Base-by-base conservation (phyloP, 2,888 invertebrate species). In the Acanthosoma haemorrhoidale region DNA sequence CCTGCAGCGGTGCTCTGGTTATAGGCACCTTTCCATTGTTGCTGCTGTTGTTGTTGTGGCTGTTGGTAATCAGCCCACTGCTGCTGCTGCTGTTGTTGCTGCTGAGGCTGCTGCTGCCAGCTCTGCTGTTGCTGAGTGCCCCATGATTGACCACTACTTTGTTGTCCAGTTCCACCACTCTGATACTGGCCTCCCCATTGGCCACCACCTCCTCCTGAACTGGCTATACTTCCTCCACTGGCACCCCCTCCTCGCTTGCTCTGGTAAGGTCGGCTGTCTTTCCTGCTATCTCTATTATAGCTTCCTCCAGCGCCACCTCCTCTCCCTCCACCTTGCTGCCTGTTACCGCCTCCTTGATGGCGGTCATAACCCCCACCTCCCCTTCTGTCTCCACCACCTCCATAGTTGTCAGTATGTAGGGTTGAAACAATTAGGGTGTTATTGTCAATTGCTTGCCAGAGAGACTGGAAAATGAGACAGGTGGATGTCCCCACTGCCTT, bases 1-100 rank as follows among this genome's bases (percentile, higher is more conserved):
- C 77, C 77, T 68, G 80, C 78, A 82, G 82, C 82, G 76, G 83
- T 82, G 77, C 81, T 81, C 82, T 83, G 82, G 11, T 71, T 71
- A 21, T 80, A 78, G 21, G 69, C 73, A 67, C 67, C 67, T 32
- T 67, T 68, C 67, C 78, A 80, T 34, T 75, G 38, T 70, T 74
- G 32, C 32, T 66, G n/a, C n/a, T n/a, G n/a, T n/a, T n/a, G n/a
- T n/a, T n/a, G 67, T 31, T 39, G 74, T 25, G 61, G 74, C 18
- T 67, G 67, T 16, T 67, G 67, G 63, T 73, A 71, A 66, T 3
- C 38, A 31, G 51, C 71, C 41, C 38, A 43, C 36, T 39, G 58
- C 41, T 41, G 59, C n/a, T n/a, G n/a, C n/a, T n/a, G n/a, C n/a
- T n/a, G n/a, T n/a, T n/a, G n/a, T 61, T 68, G 64, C 21, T 51